Conservation (phyloP, 2,888 invertebrate species). For the Epiperipatus broadwayi region DNA sequence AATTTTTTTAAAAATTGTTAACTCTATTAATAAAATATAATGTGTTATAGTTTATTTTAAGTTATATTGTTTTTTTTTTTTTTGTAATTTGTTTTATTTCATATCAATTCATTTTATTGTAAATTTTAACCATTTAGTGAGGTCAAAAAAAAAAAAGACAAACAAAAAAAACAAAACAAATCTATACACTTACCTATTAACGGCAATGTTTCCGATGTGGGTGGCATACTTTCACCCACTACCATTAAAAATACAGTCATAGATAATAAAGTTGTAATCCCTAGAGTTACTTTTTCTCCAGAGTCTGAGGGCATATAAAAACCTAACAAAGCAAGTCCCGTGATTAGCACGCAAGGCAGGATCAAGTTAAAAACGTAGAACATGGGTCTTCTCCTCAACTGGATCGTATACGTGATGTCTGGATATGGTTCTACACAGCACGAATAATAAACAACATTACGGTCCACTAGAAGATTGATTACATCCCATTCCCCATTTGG, state of each 20-base stretch:
- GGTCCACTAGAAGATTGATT: slow-evolving; percentile 28
- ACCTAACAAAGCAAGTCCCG: slow-evolving; percentile 35
- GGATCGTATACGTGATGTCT: slow-evolving; percentile 33
- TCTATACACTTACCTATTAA: slow-evolving; percentile 33
- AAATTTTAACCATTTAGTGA: too few species aligned
- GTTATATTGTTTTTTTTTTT: too few species aligned
- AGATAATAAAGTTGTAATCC: slow-evolving; percentile 36
- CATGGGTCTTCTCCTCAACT: slow-evolving; percentile 33
- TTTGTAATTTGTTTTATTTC: too few species aligned
- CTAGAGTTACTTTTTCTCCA: slow-evolving; percentile 33
- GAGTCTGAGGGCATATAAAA: slow-evolving; percentile 39
- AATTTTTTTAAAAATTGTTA: too few species aligned
- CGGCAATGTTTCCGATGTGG: slow-evolving; percentile 38
- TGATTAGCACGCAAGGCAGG: slow-evolving; percentile 36
- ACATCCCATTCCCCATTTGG: slow-evolving; percentile 36
- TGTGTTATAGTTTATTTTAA: too few species aligned
- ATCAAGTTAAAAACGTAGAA: slow-evolving; percentile 34
- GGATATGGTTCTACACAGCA: slow-evolving; percentile 33
- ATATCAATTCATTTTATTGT: too few species aligned
- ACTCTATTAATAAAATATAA: too few species aligned
- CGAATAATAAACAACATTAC: slow-evolving; percentile 25
- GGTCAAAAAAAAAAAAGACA: too few species aligned
- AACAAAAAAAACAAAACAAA: too few species aligned
- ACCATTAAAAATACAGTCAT: slow-evolving; percentile 38
- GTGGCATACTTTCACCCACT: slow-evolving; percentile 38